Evolutionary conservation across 1,140 invertebrate genomes (phyloP), one percentile per base, ranked within the genome.

Genomic region (Drosophila kepulauana): DNA sequence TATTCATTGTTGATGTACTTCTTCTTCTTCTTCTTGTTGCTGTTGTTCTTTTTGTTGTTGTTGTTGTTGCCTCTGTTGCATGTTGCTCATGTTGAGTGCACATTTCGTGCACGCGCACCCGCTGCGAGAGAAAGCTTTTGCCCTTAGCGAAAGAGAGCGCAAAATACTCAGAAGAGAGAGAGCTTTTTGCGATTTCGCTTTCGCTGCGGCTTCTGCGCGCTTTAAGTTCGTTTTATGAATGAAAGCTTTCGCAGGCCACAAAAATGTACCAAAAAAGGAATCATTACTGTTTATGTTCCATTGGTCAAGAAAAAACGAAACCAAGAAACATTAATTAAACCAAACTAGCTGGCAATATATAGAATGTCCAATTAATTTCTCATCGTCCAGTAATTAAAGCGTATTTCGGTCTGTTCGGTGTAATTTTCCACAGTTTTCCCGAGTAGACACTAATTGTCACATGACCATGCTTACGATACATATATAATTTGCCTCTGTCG

Each of bases 201-300:
- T 77, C 25, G 30, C 45, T 79, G 65, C 49, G 20, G 70, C 68
- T 71, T 81, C 84, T 80, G 84, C 84, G 84, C 85, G 6, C 41
- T 20, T 65, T 41, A 45, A 30, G 30, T 69, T 49, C 63, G 4
- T 81, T 88, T 88, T 85, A 88, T 88, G 84, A 88, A 88, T 88
- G 84, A 88, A 46, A 70, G 82, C 75, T 86, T 78, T 64, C 7
- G 16, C 7, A 11, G n/a, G 28, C 20, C 16, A 13, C 6, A 56
- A 45, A 25, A 73, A 73, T 38, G 38, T 43, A 67, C 38, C 48
- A 67, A 54, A 59, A 67, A 59, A 54, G 30, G 16, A 20, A 69
- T 28, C 11, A 43, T 61, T 56, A 28, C 16, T 11, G 8, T 45
- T 52, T 10, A 59, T 45, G 52, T 52, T 73, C 10, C 59, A 73